Percentiles rank a stretch among this genome's conserved stretches.
phyloP scores from a whole-genome alignment of 2,113 vertebrate genomes.

The Mormyrus iriodes region DNA sequence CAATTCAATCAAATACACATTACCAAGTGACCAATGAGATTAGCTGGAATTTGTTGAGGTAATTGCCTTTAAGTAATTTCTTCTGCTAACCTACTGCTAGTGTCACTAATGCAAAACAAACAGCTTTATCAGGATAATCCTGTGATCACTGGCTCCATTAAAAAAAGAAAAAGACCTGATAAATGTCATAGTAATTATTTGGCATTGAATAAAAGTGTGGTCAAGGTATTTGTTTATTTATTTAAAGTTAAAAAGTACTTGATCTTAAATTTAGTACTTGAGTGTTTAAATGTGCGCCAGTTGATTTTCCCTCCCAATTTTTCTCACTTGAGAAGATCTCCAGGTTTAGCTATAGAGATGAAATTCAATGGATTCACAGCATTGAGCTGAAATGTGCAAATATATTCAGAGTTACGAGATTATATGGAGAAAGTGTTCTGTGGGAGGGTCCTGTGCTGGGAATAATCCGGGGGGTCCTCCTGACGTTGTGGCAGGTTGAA shows the following conservation, averaged over 20 bases:
- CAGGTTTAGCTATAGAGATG: background rate
- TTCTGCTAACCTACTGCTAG: slow-evolving; percentile 2
- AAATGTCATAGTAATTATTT: slow-evolving; percentile 6
- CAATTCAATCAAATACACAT: slow-evolving; percentile 5
- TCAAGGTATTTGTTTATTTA: background rate
- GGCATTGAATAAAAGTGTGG: background rate
- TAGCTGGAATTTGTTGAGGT: slow-evolving; percentile 20
- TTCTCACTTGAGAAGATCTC: background rate
- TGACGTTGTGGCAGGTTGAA: background rate
- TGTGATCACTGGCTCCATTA: background rate
- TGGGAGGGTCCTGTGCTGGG: background rate
- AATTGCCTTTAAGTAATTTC: slow-evolving; percentile 19
- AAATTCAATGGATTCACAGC: background rate
- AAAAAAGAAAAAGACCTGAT: background rate
- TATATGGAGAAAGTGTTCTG: background rate
- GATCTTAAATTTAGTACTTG: background rate
- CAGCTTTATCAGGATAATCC: background rate
- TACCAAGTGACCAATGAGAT: slow-evolving; percentile 17
- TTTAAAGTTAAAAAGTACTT: background rate
- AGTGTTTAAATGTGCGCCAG: background rate
- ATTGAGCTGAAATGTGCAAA: slow-evolving; percentile 9
- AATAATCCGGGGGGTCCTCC: background rate
- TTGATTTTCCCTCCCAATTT: background rate
- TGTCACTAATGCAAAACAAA: slow-evolving; percentile 16
- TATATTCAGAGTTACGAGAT: slow-evolving; percentile 14